phyloP scores from a whole-genome alignment of 37 sponge, comb jelly and placozoan genomes.

The Beroe forskalii region DNA sequence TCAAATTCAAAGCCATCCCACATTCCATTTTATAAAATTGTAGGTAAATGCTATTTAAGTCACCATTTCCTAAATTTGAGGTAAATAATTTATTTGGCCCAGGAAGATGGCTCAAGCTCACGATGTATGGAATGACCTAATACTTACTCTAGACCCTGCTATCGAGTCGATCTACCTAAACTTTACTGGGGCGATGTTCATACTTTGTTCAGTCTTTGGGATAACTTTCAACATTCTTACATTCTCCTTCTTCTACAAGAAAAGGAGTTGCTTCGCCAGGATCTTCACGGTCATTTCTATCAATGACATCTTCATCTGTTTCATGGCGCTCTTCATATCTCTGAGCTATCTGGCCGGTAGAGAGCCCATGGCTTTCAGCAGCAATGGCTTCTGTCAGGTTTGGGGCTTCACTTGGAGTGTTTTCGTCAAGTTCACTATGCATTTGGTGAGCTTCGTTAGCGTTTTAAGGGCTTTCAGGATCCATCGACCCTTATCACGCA shows the following conservation, averaged over 20 bases:
- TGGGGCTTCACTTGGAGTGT: slow-evolving; percentile 14
- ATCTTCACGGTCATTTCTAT: not conserved
- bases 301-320: not conserved
- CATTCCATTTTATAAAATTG: too few relatives aligned
- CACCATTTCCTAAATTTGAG: too few relatives aligned
- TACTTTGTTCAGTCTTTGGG: not conserved
- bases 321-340: not conserved
- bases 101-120: too few relatives aligned
- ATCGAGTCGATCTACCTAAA: too few relatives aligned
- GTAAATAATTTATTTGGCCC: too few relatives aligned
- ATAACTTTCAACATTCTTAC: not conserved
- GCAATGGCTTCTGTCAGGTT: not conserved
- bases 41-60: too few relatives aligned
- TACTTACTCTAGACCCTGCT: too few relatives aligned
- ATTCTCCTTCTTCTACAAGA: not conserved
- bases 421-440: not conserved
- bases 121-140: too few relatives aligned
- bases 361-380: not conserved
- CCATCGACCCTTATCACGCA: not conserved
- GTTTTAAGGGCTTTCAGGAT: not conserved
- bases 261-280: not conserved
- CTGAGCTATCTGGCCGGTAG: not conserved
- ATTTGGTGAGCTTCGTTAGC: not conserved
- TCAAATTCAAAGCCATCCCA: too few relatives aligned
- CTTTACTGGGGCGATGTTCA: too few relatives aligned